phyloP scores from a whole-genome alignment of 2,797 vertebrate genomes.

The Thripadectes ignobilis region DNA sequence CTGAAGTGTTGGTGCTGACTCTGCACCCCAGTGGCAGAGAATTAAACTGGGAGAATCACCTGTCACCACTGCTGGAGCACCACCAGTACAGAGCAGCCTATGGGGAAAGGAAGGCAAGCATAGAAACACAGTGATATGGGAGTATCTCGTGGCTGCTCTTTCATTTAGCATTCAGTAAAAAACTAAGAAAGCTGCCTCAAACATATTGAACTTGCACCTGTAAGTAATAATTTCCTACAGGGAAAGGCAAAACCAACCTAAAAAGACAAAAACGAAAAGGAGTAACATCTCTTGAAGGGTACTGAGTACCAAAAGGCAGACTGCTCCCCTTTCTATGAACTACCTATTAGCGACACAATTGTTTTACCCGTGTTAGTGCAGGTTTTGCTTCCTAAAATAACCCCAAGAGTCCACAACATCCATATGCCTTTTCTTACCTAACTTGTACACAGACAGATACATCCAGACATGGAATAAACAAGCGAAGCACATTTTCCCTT shows the following conservation, averaged over 20 bases:
- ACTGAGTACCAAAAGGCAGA: not conserved
- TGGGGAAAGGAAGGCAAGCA: not conserved
- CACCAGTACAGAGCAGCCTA: slow-evolving; percentile 42
- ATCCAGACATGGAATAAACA: not conserved
- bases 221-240: not conserved
- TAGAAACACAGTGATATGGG: not conserved
- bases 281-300: not conserved
- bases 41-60: slow-evolving; percentile 42
- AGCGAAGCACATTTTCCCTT: not conserved
- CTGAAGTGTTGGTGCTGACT: slow-evolving; percentile 42
- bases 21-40: not conserved
- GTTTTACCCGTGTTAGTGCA: not conserved
- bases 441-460: not conserved
- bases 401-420: not conserved
- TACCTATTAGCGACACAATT: not conserved
- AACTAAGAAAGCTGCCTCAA: not conserved
- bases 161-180: not conserved
- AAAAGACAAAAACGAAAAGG: not conserved
- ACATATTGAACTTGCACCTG: not conserved
- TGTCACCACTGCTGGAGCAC: slow-evolving; percentile 49
- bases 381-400: not conserved
- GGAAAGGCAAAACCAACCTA: not conserved
- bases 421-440: not conserved
- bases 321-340: not conserved
- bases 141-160: not conserved